phyloP scores from a whole-genome alignment of 1,140 invertebrate genomes.

The Microplitis demolitor region DNA sequence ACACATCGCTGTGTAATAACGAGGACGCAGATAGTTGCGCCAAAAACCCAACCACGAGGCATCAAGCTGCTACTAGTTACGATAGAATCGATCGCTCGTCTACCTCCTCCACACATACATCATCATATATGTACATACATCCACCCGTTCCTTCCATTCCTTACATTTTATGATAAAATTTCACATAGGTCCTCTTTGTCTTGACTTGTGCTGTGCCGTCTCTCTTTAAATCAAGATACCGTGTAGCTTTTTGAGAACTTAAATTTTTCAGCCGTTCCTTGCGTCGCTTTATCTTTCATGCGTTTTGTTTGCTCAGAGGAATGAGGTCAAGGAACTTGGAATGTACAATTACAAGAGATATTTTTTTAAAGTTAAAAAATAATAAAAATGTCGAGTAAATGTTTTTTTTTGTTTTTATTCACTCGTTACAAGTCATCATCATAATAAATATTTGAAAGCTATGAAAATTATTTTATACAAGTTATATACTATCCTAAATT shows the following conservation, averaged over 20 bases:
- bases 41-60: slow-evolving; percentile 2
- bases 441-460: slow-evolving; percentile 21
- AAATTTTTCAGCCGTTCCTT: neutral
- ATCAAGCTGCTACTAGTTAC: slow-evolving; percentile 14
- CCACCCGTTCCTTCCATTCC: neutral
- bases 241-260: neutral
- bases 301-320: slow-evolving; percentile 17
- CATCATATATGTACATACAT: neutral
- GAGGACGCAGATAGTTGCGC: slow-evolving; percentile 17
- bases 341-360: neutral
- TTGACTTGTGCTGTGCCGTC: neutral
- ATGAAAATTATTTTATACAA: slow-evolving; percentile 15
- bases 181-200: neutral
- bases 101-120: neutral
- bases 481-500: neutral
- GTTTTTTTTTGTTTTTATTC: slow-evolving; percentile 9
- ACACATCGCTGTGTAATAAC: neutral
- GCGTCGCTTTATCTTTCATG: slow-evolving; percentile 3
- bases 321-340: slow-evolving; percentile 18
- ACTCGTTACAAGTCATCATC: slow-evolving; percentile 17
- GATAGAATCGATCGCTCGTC: slow-evolving; percentile 25
- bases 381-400: neutral
- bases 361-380: neutral
- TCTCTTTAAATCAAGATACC: slow-evolving; percentile 4
- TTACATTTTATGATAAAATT: slow-evolving; percentile 11